Base-by-base conservation (phyloP, 2,888 invertebrate species). In the Parthenolecanium corni region DNA sequence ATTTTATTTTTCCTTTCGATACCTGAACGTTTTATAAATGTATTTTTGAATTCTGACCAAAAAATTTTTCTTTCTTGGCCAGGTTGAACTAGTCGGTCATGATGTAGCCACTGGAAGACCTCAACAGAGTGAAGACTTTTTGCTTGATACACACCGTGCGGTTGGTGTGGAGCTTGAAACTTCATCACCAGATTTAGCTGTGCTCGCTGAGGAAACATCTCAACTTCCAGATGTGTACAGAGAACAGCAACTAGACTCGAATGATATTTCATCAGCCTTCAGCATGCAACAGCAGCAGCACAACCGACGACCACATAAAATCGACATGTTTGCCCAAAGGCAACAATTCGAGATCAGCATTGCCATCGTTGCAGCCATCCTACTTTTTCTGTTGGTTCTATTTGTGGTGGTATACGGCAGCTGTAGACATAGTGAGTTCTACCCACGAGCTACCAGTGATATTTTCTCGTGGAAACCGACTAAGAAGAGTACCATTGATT, bases 111-210 rank as follows among this genome's bases (percentile, higher is more conserved):
- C 52, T 11, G 53, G 54, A 42, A 18, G 61, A 23, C 44, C 64
- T 2, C 61, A 64, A 44, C 64, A 64, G 53, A 64, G 64, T 38
- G 64, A 64, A 53, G 64, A 64, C 18, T 61, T 64, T 40, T 25
- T 64, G 14, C 38, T 64, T 38, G 64, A 64, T 25, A 64, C 64
- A 5, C 64, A 64, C 38, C 53, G 64, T 20, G 64, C 64, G n/a
- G 47, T 64, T 3, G 64, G 61, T 14, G 64, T 64, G 14, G 64
- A 64, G 46, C 23, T 64, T 24, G 64, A 64, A 25, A 64, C 64
- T 23, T 44, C 64, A 9, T 21, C 58, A 14, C 58, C 58, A n/a
- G 46, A 58, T 38, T 14, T 49, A 16, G 25, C 49, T 16, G 58
- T 49, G 16, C 38, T 38, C 14, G 38, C 31, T 9, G 47, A 24